Evolutionary conservation across 2,797 vertebrate species (phyloP).

Genomic region (Dallia pectoralis): DNA sequence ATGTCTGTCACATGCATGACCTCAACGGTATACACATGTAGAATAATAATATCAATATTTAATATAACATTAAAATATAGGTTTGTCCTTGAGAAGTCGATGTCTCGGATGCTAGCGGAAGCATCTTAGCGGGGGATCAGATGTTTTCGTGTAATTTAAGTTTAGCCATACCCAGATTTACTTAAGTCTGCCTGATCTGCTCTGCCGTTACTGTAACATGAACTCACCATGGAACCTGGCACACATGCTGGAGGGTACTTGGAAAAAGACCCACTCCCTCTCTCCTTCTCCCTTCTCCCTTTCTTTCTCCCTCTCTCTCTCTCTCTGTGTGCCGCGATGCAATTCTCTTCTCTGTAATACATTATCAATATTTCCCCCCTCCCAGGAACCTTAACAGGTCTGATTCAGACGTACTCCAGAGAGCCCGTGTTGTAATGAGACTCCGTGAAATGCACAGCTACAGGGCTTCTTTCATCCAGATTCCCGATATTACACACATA

Average conservation of each 20-base stretch:
- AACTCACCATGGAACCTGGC: neutral
- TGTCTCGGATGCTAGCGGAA: neutral
- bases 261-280: neutral
- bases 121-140: neutral
- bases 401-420: too few relatives aligned
- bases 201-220: neutral
- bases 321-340: neutral
- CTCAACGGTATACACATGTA: neutral
- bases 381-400: too few relatives aligned
- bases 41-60: too few relatives aligned
- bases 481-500: too few relatives aligned
- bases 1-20: neutral
- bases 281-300: neutral
- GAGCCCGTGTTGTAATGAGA: too few relatives aligned
- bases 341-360: too few relatives aligned
- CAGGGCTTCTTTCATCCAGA: too few relatives aligned
- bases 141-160: neutral
- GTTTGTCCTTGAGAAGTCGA: constrained; percentile 1
- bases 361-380: too few relatives aligned
- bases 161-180: neutral
- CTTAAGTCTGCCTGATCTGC: neutral
- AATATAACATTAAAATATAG: neutral
- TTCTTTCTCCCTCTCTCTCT: neutral
- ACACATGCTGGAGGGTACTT: neutral
- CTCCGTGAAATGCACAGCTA: too few relatives aligned